Evolutionary conservation across 2,888 invertebrate genomes (phyloP).

Genomic region (Ochropleura leucogaster): DNA sequence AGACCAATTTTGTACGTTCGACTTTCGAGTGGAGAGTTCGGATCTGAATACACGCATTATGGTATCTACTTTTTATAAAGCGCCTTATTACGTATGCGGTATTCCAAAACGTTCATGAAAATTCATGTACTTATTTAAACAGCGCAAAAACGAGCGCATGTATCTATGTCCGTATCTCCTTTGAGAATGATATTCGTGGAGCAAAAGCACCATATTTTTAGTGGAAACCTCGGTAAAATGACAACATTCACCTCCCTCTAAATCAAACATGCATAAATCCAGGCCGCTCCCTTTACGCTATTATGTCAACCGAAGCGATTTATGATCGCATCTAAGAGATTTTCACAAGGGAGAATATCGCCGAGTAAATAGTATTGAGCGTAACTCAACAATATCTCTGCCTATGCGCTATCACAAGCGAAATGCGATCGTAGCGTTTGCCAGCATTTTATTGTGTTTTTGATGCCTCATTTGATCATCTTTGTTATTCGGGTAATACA

Average conservation of each 20-base stretch:
- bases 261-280: slow-evolving; percentile 89
- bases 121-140: slow-evolving; percentile 63
- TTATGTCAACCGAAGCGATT: slow-evolving; percentile 89
- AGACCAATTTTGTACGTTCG: slow-evolving; percentile 69
- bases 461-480: slow-evolving; percentile 63
- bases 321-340: slow-evolving; percentile 88
- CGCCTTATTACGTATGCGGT: slow-evolving; percentile 58
- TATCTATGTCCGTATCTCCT: slow-evolving; percentile 57
- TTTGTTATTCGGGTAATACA: slow-evolving; percentile 60
- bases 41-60: slow-evolving; percentile 58
- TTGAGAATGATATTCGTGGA: slow-evolving; percentile 72
- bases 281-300: slow-evolving; percentile 87
- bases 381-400: slow-evolving; percentile 73
- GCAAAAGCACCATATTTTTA: slow-evolving; percentile 76
- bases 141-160: slow-evolving; percentile 58
- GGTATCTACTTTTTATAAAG: slow-evolving; percentile 58
- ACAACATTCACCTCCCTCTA: slow-evolving; percentile 82
- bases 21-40: slow-evolving; percentile 65
- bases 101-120: slow-evolving; percentile 66
- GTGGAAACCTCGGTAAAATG: slow-evolving; percentile 75
- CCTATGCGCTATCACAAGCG: slow-evolving; percentile 66
- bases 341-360: slow-evolving; percentile 83
- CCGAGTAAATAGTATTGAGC: slow-evolving; percentile 84
- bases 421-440: slow-evolving; percentile 61
- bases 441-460: slow-evolving; percentile 59